Base-by-base conservation (phyloP, 2,113 vertebrate species). In the Corythornis vintsioides region DNA sequence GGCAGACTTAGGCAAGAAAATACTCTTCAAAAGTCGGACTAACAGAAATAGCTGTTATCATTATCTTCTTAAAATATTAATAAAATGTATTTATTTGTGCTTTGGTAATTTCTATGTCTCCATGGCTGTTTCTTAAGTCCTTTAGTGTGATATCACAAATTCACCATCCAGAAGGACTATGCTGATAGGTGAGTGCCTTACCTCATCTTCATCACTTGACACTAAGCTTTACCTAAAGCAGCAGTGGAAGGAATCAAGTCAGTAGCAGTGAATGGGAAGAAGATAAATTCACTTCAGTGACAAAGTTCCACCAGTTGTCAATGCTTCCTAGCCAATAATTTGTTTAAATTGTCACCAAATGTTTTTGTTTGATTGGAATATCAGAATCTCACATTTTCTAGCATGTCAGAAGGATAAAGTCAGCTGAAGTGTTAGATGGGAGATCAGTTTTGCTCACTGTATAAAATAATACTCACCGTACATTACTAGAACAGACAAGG, bases 401-500 rank as follows among this genome's bases (percentile, higher is more conserved):
- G 47, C 13, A 50, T 53, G 42, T 83, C 72, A 83, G 66, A 70
- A 91, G 63, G 42, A 48, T 57, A 88, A 67, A 95, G 72, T 22
- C 57, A 94, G 57, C 19, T 38, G 38, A 90, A 92, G 91, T 42
- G 2, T 79, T 84, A 33, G 21, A 48, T 79, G n/a, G n/a, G 48
- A 82, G 53, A 75, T 77, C 42, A 50, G 33, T 83, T 87, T 60
- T 80, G 22, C 53, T 72, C 66, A 55, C 83, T 89, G 76, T 94
- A 78, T 80, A 52, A 91, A 94, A 78, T 61, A 75, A 76, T 59
- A 88, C 53, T 50, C 45, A 43, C 10, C 1, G 1, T 91, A 89
- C 74, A 61, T 90, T 94, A 61, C 29, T 55, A 13, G 31, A 91
- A 48, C 76, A 95, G 92, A 94, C 82, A 81, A 87, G 83, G 19